Conservation (phyloP, 2,888 invertebrate genomes). For the Notodonta ziczac region DNA sequence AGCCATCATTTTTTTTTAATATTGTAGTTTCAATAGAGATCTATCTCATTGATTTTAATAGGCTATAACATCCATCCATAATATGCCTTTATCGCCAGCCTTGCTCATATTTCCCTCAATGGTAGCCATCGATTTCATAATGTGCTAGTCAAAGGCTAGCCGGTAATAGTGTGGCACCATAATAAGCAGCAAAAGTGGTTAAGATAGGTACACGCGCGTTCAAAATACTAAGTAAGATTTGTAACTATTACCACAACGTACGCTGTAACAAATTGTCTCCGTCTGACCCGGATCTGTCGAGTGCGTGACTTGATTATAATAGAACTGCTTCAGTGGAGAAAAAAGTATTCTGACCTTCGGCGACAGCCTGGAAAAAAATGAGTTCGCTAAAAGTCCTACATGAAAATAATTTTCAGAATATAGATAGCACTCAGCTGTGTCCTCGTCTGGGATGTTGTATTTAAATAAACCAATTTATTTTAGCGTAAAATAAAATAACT, state of each 20-base stretch:
- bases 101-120: slow-evolving; percentile 70
- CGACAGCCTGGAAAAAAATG: slow-evolving; percentile 2
- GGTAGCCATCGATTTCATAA: too few relatives aligned
- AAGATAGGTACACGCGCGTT: neutral
- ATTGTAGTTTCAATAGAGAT: slow-evolving; percentile 64
- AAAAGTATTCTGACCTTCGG: slow-evolving; percentile 1
- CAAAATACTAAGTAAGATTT: slow-evolving; percentile 1
- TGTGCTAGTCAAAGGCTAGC: too few relatives aligned
- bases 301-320: slow-evolving; percentile 4
- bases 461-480: neutral
- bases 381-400: neutral
- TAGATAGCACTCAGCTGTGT: neutral
- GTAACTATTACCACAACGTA: slow-evolving; percentile 1
- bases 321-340: slow-evolving; percentile 1
- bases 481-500: neutral
- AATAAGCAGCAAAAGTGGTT: too few relatives aligned
- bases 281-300: slow-evolving; percentile 3
- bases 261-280: neutral
- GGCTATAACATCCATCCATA: slow-evolving; percentile 67
- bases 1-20: slow-evolving; percentile 41
- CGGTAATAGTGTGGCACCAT: too few relatives aligned
- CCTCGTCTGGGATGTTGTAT: neutral
- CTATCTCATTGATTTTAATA: slow-evolving; percentile 77
- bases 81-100: slow-evolving; percentile 70
- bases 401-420: neutral